Evolutionary conservation across 2,888 invertebrate species (phyloP).

Genomic region (Bellardia bayeri): DNA sequence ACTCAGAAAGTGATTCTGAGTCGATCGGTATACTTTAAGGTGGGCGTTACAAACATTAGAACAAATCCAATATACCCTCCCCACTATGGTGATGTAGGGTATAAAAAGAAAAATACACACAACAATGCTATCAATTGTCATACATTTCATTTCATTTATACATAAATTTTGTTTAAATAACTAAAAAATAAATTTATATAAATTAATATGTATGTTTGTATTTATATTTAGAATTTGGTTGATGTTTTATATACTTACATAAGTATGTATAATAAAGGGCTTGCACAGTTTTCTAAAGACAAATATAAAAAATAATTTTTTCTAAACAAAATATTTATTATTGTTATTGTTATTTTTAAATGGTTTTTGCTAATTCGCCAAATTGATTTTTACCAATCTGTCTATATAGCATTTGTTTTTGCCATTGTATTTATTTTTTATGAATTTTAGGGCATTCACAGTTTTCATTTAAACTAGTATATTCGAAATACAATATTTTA

Average conservation of each 20-base stretch:
- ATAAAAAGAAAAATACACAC: neutral
- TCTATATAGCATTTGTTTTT: neutral
- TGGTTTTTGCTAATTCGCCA: neutral
- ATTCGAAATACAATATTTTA: too few relatives aligned
- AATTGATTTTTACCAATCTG: neutral
- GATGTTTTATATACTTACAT: too few relatives aligned
- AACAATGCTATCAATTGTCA: constrained; percentile 24
- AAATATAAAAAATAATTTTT: neutral
- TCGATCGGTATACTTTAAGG: too few relatives aligned
- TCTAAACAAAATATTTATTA: neutral
- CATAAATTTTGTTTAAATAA: constrained; percentile 6
- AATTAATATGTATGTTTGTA: too few relatives aligned
- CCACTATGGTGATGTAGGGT: too few relatives aligned
- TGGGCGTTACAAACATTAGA: too few relatives aligned
- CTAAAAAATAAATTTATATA: neutral
- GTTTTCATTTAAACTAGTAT: neutral
- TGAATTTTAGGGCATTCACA: neutral
- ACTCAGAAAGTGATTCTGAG: too few relatives aligned
- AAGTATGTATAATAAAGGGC: too few relatives aligned
- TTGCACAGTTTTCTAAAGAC: neutral
- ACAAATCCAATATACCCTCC: too few relatives aligned
- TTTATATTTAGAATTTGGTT: neutral
- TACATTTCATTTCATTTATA: neutral
- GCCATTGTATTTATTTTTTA: neutral
- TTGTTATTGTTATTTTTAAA: neutral